Conservation (phyloP, 2,888 invertebrate genomes). For the Metellina segmentata region DNA sequence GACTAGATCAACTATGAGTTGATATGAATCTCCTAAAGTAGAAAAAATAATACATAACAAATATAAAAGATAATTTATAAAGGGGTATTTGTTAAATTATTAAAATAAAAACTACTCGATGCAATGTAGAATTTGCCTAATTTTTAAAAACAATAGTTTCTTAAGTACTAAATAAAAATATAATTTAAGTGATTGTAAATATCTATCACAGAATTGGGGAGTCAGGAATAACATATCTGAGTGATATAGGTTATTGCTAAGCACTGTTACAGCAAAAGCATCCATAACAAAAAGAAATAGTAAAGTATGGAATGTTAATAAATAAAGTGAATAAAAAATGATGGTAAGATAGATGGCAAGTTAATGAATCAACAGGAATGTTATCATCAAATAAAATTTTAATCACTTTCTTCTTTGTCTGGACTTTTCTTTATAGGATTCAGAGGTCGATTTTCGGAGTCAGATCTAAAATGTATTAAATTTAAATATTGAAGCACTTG, state of each 20-base stretch:
- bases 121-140: too few relatives aligned
- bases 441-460: slow-evolving; percentile 78
- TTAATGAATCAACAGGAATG: neutral
- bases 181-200: too few relatives aligned
- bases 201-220: slow-evolving; percentile 9
- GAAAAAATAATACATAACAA: neutral
- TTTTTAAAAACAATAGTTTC: too few relatives aligned
- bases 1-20: neutral
- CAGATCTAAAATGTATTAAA: slow-evolving; percentile 74
- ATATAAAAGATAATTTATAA: too few relatives aligned
- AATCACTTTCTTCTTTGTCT: slow-evolving; percentile 78
- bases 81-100: too few relatives aligned
- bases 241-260: neutral
- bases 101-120: too few relatives aligned
- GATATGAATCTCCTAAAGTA: neutral
- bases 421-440: slow-evolving; percentile 74
- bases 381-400: slow-evolving; percentile 14
- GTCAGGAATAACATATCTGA: neutral
- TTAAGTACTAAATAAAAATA: too few relatives aligned
- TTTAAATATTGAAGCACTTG: too few relatives aligned
- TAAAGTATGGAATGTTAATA: slow-evolving; percentile 23
- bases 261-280: neutral
- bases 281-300: neutral
- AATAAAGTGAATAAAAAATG: slow-evolving; percentile 37
- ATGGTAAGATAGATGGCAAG: neutral